Conservation (phyloP, 2,797 vertebrate species). For the Poecilia wingei region DNA sequence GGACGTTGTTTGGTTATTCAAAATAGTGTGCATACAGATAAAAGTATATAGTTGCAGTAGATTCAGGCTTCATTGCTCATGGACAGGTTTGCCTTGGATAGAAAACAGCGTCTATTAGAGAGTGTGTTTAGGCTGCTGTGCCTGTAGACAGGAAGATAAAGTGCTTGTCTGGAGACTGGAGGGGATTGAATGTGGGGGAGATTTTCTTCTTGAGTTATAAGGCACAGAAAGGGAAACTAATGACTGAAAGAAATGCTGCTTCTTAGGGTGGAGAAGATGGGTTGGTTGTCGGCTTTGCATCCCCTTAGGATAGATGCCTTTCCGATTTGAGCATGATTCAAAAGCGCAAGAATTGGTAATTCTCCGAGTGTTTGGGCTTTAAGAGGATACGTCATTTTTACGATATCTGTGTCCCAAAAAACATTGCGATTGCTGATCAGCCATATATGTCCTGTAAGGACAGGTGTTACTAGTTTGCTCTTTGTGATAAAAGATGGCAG, state of each 20-base stretch:
- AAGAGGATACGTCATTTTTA: neutral
- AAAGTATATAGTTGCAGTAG: conserved; percentile 36
- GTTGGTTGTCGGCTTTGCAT: conserved; percentile 44
- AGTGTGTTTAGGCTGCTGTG: conserved; percentile 65
- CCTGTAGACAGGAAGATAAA: conserved; percentile 69
- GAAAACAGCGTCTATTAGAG: conserved; percentile 56
- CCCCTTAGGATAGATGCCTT: conserved; percentile 21
- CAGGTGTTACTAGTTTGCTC: conserved; percentile 40
- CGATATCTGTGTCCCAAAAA: conserved; percentile 18
- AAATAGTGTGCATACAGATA: conserved; percentile 28
- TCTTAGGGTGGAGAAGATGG: conserved; percentile 38
- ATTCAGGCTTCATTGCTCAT: conserved; percentile 42
- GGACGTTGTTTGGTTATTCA: conserved; percentile 6
- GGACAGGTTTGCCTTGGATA: conserved; percentile 49
- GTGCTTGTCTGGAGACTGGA: conserved; percentile 53
- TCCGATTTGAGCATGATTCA: conserved; percentile 48
- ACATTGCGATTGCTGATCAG: conserved; percentile 48
- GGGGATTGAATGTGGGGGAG: conserved; percentile 46
- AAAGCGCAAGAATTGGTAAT: conserved; percentile 6
- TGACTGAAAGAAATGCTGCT: conserved; percentile 26
- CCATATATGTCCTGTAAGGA: conserved; percentile 27
- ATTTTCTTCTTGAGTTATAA: conserved; percentile 65
- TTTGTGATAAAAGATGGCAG: conserved; percentile 37
- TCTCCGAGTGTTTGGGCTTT: conserved; percentile 28
- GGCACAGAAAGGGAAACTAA: conserved; percentile 45